phyloP scores from a whole-genome alignment of 2,797 vertebrate genomes.

The Rhincodon typus region DNA sequence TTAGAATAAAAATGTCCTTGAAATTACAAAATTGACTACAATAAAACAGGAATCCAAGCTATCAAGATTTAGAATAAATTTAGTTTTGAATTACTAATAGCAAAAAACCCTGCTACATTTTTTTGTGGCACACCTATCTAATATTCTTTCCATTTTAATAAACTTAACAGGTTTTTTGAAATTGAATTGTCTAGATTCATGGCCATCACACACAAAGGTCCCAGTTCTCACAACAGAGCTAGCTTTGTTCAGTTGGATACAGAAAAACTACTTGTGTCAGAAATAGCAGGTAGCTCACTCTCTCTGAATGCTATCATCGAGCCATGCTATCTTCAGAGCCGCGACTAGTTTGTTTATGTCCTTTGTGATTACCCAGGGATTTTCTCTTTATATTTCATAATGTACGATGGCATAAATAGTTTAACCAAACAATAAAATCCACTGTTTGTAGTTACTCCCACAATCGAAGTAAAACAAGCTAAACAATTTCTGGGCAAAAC shows the following conservation, averaged over 20 bases:
- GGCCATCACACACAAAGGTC: background rate
- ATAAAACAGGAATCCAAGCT: constrained; percentile 34
- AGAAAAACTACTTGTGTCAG: constrained; percentile 32
- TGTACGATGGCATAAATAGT: background rate
- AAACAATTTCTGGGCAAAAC: constrained; percentile 15
- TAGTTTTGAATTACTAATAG: constrained; percentile 31
- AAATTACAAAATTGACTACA: constrained; percentile 34
- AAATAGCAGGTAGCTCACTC: constrained; percentile 28
- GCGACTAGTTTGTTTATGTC: background rate
- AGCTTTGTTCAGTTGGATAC: constrained; percentile 25
- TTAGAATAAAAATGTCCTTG: constrained; percentile 35
- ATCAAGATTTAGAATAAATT: constrained; percentile 28
- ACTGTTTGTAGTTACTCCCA: constrained; percentile 2
- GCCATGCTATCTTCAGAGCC: constrained; percentile 13
- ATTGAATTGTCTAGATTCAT: background rate
- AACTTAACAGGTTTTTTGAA: constrained; percentile 2
- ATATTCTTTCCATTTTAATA: constrained; percentile 30
- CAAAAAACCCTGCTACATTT: constrained; percentile 35
- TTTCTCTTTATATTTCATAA: constrained; percentile 1
- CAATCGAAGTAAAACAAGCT: constrained; percentile 15
- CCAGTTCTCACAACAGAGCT: background rate
- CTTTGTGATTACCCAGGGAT: background rate
- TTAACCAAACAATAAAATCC: constrained; percentile 17
- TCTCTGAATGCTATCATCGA: background rate
- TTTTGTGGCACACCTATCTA: constrained; percentile 25